Base-by-base conservation (phyloP, 2,888 invertebrate species). In the Noctua pronuba region DNA sequence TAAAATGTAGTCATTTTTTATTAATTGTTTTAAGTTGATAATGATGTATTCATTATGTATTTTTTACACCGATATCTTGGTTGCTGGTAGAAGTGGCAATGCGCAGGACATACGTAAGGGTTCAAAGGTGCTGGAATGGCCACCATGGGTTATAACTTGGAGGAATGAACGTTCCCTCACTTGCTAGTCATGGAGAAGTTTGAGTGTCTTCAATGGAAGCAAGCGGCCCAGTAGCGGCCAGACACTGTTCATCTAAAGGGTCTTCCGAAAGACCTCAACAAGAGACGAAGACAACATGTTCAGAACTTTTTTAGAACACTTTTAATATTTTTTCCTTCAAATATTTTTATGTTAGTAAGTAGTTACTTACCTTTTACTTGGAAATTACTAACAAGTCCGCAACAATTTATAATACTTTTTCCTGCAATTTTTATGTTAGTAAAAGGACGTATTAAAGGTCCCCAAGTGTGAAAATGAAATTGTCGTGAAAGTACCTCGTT, bases 401-500 rank as follows among this genome's bases (percentile, higher is more conserved):
- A 16, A n/a, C 10, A 16, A 18, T 28, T 8, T 8, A 18, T 28
- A 8, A 7, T 3, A 58, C 58, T 7, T 16, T 13, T 2, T 60
- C 58, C 31, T 18, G 3, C 31, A 31, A 38, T n/a, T 65, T 64
- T 49, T 28, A 66, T 46, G n/a, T 60, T 35, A 10, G 4, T 49
- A 46, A n/a, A 49, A n/a, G 16, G 5, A 49, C 3, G 46, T 28
- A 62, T 66, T 67, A 86, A 64, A 52, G 31, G 31, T 44, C 31
- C 62, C 31, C 62, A 28, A 71, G 46, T 69, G 64, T 73, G 69
- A 71, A 75, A 69, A 62, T 55, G 35, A 80, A 80, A 80, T 41
- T 49, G 60, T 73, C 52, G 28, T 80, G 46, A 75, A 49, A 73
- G 46, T 35, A 28, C 18, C 67, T 79, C 75, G 77, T 87, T 82